These are phyloP conservation scores for Amyelois transitella DNA, from an alignment of 1,140 invertebrate species.

Conservation along the genomic window DNA sequence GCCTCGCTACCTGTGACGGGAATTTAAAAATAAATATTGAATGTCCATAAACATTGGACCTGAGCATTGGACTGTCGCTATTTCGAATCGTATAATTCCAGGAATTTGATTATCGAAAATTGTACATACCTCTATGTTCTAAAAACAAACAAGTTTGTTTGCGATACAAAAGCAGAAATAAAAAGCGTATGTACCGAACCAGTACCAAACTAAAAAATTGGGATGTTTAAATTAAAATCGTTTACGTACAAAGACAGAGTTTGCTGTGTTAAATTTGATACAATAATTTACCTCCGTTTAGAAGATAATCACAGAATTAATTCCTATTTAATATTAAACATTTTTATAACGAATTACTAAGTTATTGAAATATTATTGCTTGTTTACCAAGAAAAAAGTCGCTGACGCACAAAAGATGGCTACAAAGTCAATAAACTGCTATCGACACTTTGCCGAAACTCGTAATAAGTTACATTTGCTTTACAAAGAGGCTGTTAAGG, in stretches of 20 bases:
- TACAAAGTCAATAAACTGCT: not conserved
- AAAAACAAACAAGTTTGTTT: too few species aligned
- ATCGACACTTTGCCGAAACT: not conserved
- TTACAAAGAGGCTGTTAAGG: not conserved
- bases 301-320: too few species aligned
- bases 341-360: not conserved
- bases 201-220: too few species aligned
- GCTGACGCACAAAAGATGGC: not conserved
- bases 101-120: too few species aligned
- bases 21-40: slow-evolving; percentile 14
- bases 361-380: not conserved
- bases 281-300: too few species aligned
- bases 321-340: not conserved
- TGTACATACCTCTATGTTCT: too few species aligned
- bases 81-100: slow-evolving; percentile 3
- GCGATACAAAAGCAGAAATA: slow-evolving; percentile 2
- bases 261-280: too few species aligned
- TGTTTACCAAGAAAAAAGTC: not conserved
- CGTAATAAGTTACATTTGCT: not conserved
- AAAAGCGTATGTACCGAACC: too few species aligned
- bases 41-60: not conserved
- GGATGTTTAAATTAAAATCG: too few species aligned
- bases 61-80: not conserved
- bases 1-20: not conserved
- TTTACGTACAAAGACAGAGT: too few species aligned